Percentiles rank a stretch among this genome's conserved stretches.
These are phyloP conservation scores for Enteromius anoplus DNA, from an alignment of 2,797 vertebrate species.

Conservation along the genomic window DNA sequence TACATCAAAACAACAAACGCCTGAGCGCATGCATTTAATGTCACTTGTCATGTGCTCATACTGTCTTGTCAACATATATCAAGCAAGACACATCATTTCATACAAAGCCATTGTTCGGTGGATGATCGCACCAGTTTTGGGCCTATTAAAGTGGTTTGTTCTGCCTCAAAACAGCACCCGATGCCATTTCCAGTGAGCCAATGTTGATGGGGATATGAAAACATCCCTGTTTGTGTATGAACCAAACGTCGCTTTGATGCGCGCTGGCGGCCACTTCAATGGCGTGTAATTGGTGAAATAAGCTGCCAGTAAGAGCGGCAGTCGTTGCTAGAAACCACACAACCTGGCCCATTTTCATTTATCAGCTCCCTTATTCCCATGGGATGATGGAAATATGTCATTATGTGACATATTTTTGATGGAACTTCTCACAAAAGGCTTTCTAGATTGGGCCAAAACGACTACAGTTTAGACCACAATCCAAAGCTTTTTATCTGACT, in stretches of 20 bases:
- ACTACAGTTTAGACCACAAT: not conserved
- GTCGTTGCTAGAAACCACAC: constrained; percentile 28
- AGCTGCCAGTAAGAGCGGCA: constrained; percentile 24
- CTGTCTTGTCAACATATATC: not conserved
- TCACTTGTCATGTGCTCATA: not conserved
- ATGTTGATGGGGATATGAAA: not conserved
- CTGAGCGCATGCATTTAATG: not conserved
- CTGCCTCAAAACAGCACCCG: not conserved
- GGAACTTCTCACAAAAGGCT: not conserved
- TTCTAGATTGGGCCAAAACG: constrained; percentile 10
- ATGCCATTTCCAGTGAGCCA: not conserved
- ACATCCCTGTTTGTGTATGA: not conserved
- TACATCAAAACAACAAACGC: not conserved
- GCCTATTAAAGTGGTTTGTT: not conserved
- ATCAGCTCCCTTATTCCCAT: constrained; percentile 69
- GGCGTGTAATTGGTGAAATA: constrained; percentile 33
- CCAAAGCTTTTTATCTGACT: not conserved
- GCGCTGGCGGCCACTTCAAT: constrained; percentile 22
- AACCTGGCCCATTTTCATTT: constrained; percentile 53
- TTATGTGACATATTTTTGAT: constrained; percentile 33
- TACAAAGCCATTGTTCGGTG: not conserved
- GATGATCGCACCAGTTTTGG: not conserved
- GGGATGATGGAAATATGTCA: constrained; percentile 68
- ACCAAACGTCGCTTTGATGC: constrained; percentile 25
- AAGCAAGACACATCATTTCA: not conserved